phyloP scores from a whole-genome alignment of 2,113 vertebrate genomes.

The Podarcis cretensis region DNA sequence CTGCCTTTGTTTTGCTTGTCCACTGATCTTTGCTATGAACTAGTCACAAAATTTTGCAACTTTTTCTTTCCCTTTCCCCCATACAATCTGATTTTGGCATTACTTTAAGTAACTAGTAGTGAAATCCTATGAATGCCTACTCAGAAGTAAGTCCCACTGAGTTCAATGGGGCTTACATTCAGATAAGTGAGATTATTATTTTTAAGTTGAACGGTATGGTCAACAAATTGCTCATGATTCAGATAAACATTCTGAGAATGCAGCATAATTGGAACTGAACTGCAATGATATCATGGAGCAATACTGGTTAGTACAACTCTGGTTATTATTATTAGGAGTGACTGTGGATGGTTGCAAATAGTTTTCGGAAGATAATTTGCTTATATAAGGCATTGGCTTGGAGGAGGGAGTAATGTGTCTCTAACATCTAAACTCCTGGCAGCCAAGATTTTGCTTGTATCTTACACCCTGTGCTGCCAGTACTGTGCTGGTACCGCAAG shows the following conservation, averaged over 20 bases:
- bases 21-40: neutral
- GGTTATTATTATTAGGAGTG: conserved; percentile 70
- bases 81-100: conserved; percentile 38
- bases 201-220: conserved; percentile 61
- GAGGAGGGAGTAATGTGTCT: neutral
- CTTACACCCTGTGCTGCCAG: neutral
- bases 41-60: conserved; percentile 13
- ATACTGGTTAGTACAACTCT: conserved; percentile 53
- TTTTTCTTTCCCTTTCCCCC: neutral
- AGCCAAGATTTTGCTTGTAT: neutral
- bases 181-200: neutral
- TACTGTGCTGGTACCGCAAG: neutral
- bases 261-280: conserved; percentile 61
- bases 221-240: conserved; percentile 57
- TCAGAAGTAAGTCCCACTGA: neutral
- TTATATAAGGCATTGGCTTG: neutral
- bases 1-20: too few species aligned
- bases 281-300: conserved; percentile 49
- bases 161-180: neutral
- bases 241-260: conserved; percentile 67
- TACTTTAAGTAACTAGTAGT: conserved; percentile 48
- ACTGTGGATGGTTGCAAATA: conserved; percentile 66
- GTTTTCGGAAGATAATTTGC: conserved; percentile 54
- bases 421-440: neutral
- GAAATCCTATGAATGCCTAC: neutral